Evolutionary conservation across 2,888 invertebrate species (phyloP).

Genomic region (Drosophila melanosoma): DNA sequence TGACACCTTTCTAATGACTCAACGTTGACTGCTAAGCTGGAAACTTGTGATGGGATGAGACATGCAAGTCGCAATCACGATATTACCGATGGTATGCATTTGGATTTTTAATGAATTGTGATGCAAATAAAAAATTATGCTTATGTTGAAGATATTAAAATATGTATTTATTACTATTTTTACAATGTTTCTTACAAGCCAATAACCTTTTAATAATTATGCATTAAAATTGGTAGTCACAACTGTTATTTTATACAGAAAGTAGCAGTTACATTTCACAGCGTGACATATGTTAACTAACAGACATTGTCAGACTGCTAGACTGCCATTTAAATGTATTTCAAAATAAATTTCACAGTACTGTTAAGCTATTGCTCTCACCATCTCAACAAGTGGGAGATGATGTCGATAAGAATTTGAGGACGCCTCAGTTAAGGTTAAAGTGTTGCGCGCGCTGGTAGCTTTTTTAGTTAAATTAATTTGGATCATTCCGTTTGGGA

Average conservation of each 20-base stretch:
- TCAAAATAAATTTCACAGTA: background rate
- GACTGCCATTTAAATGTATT: background rate
- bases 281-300: background rate
- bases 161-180: background rate
- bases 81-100: background rate
- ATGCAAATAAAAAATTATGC: background rate
- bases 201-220: background rate
- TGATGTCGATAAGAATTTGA: conserved; percentile 4
- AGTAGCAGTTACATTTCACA: conserved; percentile 6
- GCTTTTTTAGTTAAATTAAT: background rate
- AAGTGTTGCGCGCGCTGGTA: conserved; percentile 37
- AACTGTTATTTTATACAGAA: background rate
- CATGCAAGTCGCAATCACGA: background rate
- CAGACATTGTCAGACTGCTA: conserved; percentile 9
- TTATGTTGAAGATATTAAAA: background rate
- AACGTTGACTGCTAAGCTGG: background rate
- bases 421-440: conserved; percentile 38
- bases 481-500: background rate
- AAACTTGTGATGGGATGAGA: conserved; percentile 20
- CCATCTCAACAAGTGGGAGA: conserved; percentile 9
- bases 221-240: background rate
- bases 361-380: conserved; percentile 12
- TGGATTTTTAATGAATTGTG: background rate
- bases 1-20: conserved; percentile 8
- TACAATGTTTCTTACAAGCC: background rate